Conservation (phyloP, 2,797 vertebrate genomes). For the Triplophysa bombifrons region DNA sequence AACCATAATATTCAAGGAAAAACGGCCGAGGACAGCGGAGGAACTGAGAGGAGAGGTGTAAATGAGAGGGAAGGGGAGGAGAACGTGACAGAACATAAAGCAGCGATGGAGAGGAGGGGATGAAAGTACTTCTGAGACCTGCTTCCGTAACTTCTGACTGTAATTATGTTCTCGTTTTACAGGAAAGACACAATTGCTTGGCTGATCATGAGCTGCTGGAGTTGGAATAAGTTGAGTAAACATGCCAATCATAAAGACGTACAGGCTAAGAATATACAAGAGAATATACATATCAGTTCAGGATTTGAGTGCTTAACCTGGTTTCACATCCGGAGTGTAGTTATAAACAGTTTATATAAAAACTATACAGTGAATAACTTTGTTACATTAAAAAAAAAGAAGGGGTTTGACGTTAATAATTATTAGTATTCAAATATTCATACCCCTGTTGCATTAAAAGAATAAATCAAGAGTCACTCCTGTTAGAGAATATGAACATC, state of each 20-base stretch:
- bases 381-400: constrained; percentile 4
- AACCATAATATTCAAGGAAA: constrained; percentile 65
- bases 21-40: constrained; percentile 51
- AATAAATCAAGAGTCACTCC: neutral
- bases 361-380: too few species aligned
- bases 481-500: neutral
- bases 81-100: constrained; percentile 13
- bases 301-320: neutral
- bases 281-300: neutral
- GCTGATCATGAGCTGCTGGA: constrained; percentile 74
- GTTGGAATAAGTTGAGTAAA: constrained; percentile 58
- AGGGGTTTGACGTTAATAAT: constrained; percentile 19
- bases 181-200: constrained; percentile 75
- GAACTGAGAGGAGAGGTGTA: constrained; percentile 9
- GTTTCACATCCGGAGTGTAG: constrained; percentile 55
- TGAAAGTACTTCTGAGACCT: constrained; percentile 45
- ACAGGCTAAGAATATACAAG: neutral
- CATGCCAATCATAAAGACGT: constrained; percentile 28
- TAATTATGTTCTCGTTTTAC: constrained; percentile 73
- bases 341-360: constrained; percentile 61
- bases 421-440: neutral
- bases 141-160: constrained; percentile 60
- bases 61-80: constrained; percentile 26
- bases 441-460: too few species aligned
- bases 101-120: neutral